Percentiles rank a stretch among this genome's conserved stretches.
Conservation (phyloP, 2,888 invertebrate species). For the Emmelina monodactyla region DNA sequence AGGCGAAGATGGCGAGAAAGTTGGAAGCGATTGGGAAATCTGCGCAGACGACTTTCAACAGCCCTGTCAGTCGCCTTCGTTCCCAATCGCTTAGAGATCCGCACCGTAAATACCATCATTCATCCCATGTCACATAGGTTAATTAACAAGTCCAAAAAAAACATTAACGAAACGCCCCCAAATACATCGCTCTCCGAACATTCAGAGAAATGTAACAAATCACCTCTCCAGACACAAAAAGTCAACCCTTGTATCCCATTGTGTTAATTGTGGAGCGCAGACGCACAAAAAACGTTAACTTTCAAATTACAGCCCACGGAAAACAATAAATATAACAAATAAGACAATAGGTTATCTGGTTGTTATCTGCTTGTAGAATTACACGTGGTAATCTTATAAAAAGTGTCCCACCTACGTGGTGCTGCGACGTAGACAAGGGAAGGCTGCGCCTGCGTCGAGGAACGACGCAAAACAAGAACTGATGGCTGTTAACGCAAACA, state of each 20-base stretch:
- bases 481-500: too few species aligned
- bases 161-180: not conserved
- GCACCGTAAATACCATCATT: slow-evolving; percentile 8
- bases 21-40: slow-evolving; percentile 14
- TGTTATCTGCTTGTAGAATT: slow-evolving; percentile 28
- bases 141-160: slow-evolving; percentile 2
- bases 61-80: too few species aligned
- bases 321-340: slow-evolving; percentile 35
- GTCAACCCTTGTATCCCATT: slow-evolving; percentile 23
- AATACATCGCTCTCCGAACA: slow-evolving; percentile 2
- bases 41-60: too few species aligned
- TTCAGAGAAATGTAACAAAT: slow-evolving; percentile 17
- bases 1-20: slow-evolving; percentile 26
- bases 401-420: slow-evolving; percentile 37
- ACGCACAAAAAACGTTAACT: slow-evolving; percentile 32
- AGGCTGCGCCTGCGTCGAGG: slow-evolving; percentile 3
- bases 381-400: slow-evolving; percentile 35
- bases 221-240: slow-evolving; percentile 18
- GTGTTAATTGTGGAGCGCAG: slow-evolving; percentile 34
- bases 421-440: slow-evolving; percentile 26
- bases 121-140: slow-evolving; percentile 7
- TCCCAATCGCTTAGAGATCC: too few species aligned
- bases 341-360: slow-evolving; percentile 23
- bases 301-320: slow-evolving; percentile 36
- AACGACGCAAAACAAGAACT: too few species aligned